Evolutionary conservation across 2,888 invertebrate species (phyloP), one percentile per base, ranked within the genome.

Genomic region (Hydropsyche betteni): DNA sequence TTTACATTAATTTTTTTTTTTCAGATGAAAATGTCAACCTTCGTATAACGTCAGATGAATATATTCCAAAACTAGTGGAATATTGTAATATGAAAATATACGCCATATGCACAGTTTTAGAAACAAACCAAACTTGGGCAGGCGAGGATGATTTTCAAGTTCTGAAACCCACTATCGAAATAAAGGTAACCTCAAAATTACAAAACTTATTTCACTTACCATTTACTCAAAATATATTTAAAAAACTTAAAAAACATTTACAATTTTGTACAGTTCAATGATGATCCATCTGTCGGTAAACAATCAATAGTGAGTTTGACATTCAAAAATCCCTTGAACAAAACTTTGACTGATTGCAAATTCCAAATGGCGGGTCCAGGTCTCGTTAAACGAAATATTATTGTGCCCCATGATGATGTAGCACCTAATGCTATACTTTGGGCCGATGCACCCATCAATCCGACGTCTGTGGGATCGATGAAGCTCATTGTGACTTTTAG

Each of bases 91-190:
- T 95, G 89, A 94, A 94, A 86, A 89, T 94, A 78, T 91, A 91
- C 34, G 92, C 92, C 4, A 91, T 93, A 83, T 92, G 92, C 16
- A 90, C 91, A n/a, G 94, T 95, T 0, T 87, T 89, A 74, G 94
- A 95, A 84, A 95, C 95, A 14, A 91, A 90, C 74, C 94, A 94
- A 83, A 91, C 93, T 2, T 95, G 94, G 92, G 91, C 93, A 0
- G 93, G 92, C 80, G 93, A 94, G 81, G 94, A 94, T 80, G 93
- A 94, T 84, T 94, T 94, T 85, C 91, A 93, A 83, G 88, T 95
- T 5, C 85, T 92, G 44, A 93, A 92, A 81, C 94, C 95, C 0
- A 89, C 86, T 76, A 90, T 94, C 73, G 85, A 84, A 51, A 88
- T 95, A 51, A 89, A 90, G 87, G 94, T 93, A 85, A 80, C 80